Conservation (phyloP, 1,140 invertebrate species). For the Philopotamus ludificatus region DNA sequence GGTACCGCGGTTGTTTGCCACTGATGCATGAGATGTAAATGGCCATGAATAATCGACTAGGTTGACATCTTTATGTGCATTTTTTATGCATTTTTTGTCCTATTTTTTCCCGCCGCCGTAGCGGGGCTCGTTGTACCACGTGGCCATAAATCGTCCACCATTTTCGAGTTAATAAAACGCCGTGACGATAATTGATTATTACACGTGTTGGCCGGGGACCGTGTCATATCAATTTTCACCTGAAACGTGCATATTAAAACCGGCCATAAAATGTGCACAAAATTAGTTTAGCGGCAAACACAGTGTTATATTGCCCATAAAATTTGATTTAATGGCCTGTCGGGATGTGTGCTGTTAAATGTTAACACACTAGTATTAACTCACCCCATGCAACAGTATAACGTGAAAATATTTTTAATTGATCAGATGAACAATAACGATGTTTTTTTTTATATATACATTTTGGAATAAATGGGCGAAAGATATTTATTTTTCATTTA, state of each 20-base stretch:
- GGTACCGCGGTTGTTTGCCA: too few relatives aligned
- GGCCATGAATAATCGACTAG: conserved; percentile 34
- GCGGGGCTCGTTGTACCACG: conserved; percentile 29
- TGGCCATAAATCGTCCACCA: conserved; percentile 31
- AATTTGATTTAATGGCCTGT: neutral
- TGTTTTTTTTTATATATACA: too few relatives aligned
- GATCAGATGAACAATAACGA: too few relatives aligned
- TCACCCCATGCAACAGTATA: too few relatives aligned
- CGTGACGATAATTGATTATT: conserved; percentile 30
- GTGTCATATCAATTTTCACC: neutral
- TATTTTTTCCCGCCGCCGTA: neutral
- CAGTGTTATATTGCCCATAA: neutral
- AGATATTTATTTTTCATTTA: too few relatives aligned
- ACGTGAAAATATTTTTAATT: too few relatives aligned
- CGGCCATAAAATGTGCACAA: neutral
- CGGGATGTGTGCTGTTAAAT: too few relatives aligned
- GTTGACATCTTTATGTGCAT: conserved; percentile 38
- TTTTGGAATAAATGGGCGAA: too few relatives aligned
- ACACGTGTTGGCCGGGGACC: conserved; percentile 9
- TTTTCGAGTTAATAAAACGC: conserved; percentile 35
- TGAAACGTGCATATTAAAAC: neutral
- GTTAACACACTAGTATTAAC: too few relatives aligned
- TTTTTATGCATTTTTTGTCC: conserved; percentile 38
- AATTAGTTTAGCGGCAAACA: neutral
- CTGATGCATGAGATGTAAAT: neutral